Base-by-base conservation (phyloP, 2,113 vertebrate genomes). In the Siphamia tubifer region DNA sequence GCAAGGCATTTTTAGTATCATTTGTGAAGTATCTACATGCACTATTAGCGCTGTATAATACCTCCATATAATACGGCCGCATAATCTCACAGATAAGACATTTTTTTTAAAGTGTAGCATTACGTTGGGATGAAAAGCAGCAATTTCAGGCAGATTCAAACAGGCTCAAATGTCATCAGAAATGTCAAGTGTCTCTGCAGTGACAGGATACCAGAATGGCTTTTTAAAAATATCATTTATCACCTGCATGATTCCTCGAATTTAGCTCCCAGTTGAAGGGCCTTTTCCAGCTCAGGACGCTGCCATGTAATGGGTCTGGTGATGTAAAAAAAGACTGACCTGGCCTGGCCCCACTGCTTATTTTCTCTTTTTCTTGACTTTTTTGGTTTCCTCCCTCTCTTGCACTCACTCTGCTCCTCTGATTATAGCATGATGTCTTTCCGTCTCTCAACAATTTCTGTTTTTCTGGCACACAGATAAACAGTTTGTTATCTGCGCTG, bases 11-110 rank as follows among this genome's bases (percentile, higher is more conserved):
- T 93, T 93, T 83, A 92, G 94, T 94, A 94, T 94, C 92, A 93
- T 93, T 95, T 93, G 93, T 93, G 92, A 92, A 92, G 93, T 92
- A 94, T 95, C 94, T 94, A 91, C 93, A 95, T 94, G 93, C 94
- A 90, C 91, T 95, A 95, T 95, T 95, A 94, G 94, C 92, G 32
- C 71, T 3, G 55, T 77, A 83, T 88, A 83, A 85, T 81, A 61
- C 86, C 79, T 94, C 82, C 82, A 77, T 87, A 93, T 93, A 94
- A 94, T 93, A 91, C 92, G 86, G 72, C 77, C 68, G 83, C 87
- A 86, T 95, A 94, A 95, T 96, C 93, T 94, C 53, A 54, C 84
- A 92, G 94, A 95, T 95, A 95, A 94, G 89, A 56, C 79, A 81
- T 68, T 91, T 68, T 51, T 92, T 89, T 89, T 93, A 87, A 87